These are phyloP conservation scores for Pangasius krempfi DNA, from an alignment of 2,797 vertebrate species.

Conservation along the genomic window DNA sequence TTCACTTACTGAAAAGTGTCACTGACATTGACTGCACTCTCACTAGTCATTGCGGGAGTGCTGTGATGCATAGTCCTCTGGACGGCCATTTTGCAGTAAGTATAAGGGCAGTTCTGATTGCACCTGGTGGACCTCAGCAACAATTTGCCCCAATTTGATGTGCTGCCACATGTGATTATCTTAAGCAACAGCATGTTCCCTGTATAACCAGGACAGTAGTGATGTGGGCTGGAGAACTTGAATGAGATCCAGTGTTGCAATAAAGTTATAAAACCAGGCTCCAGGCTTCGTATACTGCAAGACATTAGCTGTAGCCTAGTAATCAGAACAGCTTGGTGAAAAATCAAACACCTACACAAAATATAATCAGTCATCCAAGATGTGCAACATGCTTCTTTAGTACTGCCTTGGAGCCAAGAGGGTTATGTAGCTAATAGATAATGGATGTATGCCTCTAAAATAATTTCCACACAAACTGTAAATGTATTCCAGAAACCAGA, in stretches of 20 bases:
- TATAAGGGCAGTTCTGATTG: not conserved
- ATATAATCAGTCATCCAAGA: not conserved
- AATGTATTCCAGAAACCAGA: not conserved
- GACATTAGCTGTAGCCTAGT: not conserved
- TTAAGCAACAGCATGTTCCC: not conserved
- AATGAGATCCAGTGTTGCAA: not conserved
- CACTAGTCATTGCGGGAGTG: not conserved
- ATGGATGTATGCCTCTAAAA: not conserved
- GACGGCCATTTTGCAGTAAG: not conserved
- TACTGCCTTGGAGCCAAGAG: not conserved
- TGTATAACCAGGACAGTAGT: not conserved
- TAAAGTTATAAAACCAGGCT: constrained; percentile 4
- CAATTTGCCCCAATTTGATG: not conserved
- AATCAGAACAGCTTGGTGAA: constrained; percentile 14
- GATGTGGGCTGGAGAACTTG: not conserved
- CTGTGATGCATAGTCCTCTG: not conserved
- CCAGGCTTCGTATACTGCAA: not conserved
- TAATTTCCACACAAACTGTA: constrained; percentile 1
- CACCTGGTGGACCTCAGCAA: not conserved
- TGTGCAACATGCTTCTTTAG: not conserved
- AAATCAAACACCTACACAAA: constrained; percentile 20
- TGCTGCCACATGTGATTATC: not conserved
- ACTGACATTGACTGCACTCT: not conserved
- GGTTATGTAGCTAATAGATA: not conserved
- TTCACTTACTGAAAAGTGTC: not conserved